Conservation (phyloP, 2,797 vertebrate species). For the Aphelocoma californica region DNA sequence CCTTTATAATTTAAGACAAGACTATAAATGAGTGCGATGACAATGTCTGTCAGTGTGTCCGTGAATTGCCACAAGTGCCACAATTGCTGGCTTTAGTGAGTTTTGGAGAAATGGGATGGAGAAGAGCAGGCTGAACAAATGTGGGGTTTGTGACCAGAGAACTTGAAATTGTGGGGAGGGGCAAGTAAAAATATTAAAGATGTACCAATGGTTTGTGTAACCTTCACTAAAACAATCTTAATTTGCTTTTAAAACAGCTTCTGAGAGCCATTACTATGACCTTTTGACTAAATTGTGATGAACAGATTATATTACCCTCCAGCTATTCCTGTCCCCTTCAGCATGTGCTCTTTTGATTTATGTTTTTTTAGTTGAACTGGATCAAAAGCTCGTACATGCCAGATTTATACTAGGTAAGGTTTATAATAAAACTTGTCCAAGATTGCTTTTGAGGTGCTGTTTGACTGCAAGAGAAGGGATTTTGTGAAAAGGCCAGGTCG, state of each 20-base stretch:
- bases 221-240: not conserved
- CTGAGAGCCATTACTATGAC: not conserved
- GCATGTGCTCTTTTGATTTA: not conserved
- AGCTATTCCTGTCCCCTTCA: constrained; percentile 26
- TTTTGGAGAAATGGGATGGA: not conserved
- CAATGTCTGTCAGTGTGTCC: not conserved
- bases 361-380: not conserved
- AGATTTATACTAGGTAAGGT: not conserved
- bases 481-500: not conserved
- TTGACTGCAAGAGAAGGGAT: not conserved
- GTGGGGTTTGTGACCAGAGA: not conserved
- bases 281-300: constrained; percentile 12
- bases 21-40: not conserved
- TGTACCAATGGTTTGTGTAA: not conserved
- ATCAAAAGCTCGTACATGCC: not conserved
- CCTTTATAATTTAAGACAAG: not conserved
- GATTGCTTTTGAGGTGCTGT: not conserved
- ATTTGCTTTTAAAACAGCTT: constrained; percentile 21
- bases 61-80: not conserved
- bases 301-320: constrained; percentile 4
- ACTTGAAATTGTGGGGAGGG: not conserved
- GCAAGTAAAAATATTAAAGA: not conserved
- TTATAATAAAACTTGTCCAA: not conserved
- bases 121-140: not conserved
- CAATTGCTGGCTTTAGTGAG: not conserved